These are phyloP conservation scores for Podiceps cristatus DNA, from an alignment of 2,113 vertebrate species.

Conservation along the genomic window DNA sequence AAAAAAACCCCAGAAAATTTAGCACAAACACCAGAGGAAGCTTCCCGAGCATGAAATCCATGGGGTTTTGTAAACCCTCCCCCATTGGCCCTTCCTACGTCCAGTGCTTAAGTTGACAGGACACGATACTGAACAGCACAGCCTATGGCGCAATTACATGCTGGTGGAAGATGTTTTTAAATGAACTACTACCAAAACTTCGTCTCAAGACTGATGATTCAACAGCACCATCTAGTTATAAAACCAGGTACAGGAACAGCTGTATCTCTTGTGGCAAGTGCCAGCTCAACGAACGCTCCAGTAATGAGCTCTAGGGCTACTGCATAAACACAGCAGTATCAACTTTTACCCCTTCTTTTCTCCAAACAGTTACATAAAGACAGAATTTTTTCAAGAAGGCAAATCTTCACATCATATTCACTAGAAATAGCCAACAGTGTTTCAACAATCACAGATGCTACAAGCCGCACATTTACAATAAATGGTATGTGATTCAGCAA, in stretches of 20 bases:
- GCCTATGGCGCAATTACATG: neutral
- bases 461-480: neutral
- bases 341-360: neutral
- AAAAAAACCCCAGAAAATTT: neutral
- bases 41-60: neutral
- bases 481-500: neutral
- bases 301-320: neutral
- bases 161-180: neutral
- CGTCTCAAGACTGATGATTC: neutral
- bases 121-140: neutral
- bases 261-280: rapidly evolving
- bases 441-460: neutral
- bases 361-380: neutral
- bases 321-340: neutral
- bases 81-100: neutral
- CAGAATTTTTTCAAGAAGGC: neutral
- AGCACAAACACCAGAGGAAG: neutral
- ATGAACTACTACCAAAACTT: neutral
- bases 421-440: neutral
- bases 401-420: neutral
- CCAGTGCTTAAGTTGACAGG: neutral
- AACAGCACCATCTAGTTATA: slow-evolving; percentile 50
- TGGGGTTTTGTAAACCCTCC: neutral
- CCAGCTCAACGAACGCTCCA: neutral
- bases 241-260: neutral